Evolutionary conservation across 2,113 vertebrate genomes (phyloP).

Genomic region (Cervus canadensis): DNA sequence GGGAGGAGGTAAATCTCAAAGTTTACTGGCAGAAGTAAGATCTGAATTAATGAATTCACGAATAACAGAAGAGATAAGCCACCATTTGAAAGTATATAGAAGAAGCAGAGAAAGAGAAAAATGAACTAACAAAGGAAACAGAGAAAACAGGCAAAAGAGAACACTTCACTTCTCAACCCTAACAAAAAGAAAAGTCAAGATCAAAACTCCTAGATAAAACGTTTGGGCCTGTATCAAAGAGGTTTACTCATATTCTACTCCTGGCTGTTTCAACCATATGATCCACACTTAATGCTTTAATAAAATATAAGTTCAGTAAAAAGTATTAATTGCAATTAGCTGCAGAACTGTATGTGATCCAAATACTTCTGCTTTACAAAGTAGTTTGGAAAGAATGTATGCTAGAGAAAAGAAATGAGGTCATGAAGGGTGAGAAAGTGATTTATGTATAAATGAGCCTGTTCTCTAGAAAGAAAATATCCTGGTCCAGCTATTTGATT

Average conservation of each 20-base stretch:
- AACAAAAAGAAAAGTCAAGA: neutral
- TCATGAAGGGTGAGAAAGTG: neutral
- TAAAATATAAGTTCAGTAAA: neutral
- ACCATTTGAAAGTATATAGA: neutral
- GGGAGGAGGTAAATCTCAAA: neutral
- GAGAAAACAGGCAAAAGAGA: neutral
- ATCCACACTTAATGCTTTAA: neutral
- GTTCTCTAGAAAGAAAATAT: neutral
- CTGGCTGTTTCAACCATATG: neutral
- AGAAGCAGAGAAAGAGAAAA: neutral
- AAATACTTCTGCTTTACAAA: neutral
- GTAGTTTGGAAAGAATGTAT: neutral
- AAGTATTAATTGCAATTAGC: neutral
- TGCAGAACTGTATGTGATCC: neutral
- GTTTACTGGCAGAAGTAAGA: neutral
- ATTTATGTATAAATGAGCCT: neutral
- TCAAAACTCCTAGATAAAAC: neutral
- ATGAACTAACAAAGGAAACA: neutral
- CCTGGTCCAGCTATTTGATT: neutral
- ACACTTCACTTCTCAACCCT: neutral
- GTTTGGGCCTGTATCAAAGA: neutral
- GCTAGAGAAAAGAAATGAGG: neutral
- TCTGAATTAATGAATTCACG: neutral
- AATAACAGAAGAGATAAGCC: neutral
- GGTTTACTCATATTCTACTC: accelerated